A percentile compares a stretch with the other conserved stretches of the same genome.
These are phyloP conservation scores for Geodia barretti DNA, from an alignment of 37 sponge, comb jelly and placozoan genomes.

Conservation along the genomic window DNA sequence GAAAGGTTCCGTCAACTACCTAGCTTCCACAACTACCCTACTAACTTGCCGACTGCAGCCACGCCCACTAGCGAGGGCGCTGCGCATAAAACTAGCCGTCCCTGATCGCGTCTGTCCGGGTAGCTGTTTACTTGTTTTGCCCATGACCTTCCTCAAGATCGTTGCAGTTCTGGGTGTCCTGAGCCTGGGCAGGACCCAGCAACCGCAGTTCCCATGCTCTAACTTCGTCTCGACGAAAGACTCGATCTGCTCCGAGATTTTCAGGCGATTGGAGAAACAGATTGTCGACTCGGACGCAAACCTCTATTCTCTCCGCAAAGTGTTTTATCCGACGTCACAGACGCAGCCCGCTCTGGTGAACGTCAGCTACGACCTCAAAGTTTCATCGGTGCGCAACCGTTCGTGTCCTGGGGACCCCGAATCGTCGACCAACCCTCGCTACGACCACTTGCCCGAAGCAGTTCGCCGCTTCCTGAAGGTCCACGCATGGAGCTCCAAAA, in stretches of 20 bases:
- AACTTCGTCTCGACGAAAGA: background rate
- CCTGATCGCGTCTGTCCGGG: no score
- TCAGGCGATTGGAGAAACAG: background rate
- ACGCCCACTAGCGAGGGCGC: no score
- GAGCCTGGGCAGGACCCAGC: background rate
- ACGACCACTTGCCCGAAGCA: background rate
- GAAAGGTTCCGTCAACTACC: no score
- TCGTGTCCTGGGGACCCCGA: background rate
- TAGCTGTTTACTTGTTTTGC: no score
- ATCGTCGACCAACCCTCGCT: background rate
- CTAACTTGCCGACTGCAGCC: no score
- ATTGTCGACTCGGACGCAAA: background rate
- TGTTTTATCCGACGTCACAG: background rate
- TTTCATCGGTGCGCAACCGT: background rate
- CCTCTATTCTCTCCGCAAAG: background rate
- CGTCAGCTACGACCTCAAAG: background rate
- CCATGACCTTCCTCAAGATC: no score
- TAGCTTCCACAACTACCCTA: no score
- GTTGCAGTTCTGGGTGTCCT: no score
- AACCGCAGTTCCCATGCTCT: no score
- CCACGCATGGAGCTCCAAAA: background rate
- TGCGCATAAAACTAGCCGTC: no score
- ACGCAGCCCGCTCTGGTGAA: background rate
- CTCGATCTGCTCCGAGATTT: background rate
- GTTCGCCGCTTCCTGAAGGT: background rate